Evolutionary conservation across 1,140 invertebrate genomes (phyloP), one percentile per base, ranked within the genome.

Genomic region (Caenorhabditis inopinata): DNA sequence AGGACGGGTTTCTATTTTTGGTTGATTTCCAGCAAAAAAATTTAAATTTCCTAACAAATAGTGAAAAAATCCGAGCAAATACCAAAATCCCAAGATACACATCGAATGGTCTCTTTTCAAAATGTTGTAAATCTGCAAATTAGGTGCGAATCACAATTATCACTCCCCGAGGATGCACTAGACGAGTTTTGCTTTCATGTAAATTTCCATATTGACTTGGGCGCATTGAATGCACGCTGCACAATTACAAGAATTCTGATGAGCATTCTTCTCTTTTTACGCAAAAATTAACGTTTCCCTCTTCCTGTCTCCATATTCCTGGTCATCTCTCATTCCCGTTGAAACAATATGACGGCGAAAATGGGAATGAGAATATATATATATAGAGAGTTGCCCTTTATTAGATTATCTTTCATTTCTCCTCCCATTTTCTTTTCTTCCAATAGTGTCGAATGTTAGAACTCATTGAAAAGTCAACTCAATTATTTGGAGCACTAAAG

Each of bases 81-180:
- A 25, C n/a, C 9, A 16, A 58, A 58, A 42, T 38, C 58, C 58
- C 58, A 16, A 68, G 58, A 68, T 68, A 18, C 58, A 68, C 58
- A 68, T 68, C 58, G 38, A 68, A 68, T 68, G 14, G 32, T 18
- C 58, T 38, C 27, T 9, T 7, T 27, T 68, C 58, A 38, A 68
- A 58, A 68, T 32, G 58, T 68, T 68, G 58, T 68, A 68, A 68
- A 68, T 68, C 58, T 68, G 58, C 58, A 68, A 68, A 68, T 68
- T 68, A 68, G 58, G 58, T 68, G 58, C 58, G 58, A 68, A 68
- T 68, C 58, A 68, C 58, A 68, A 68, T 68, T 68, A 68, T 68
- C 58, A 68, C 58, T 68, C 58, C 58, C 58, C 58, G 58, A 68
- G 58, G 58, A 68, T 68, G 49, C 49, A 9, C n/a, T n/a, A n/a